These are phyloP conservation scores for Eristalinus sepulchralis DNA, from an alignment of 2,888 invertebrate genomes.

Conservation along the genomic window DNA sequence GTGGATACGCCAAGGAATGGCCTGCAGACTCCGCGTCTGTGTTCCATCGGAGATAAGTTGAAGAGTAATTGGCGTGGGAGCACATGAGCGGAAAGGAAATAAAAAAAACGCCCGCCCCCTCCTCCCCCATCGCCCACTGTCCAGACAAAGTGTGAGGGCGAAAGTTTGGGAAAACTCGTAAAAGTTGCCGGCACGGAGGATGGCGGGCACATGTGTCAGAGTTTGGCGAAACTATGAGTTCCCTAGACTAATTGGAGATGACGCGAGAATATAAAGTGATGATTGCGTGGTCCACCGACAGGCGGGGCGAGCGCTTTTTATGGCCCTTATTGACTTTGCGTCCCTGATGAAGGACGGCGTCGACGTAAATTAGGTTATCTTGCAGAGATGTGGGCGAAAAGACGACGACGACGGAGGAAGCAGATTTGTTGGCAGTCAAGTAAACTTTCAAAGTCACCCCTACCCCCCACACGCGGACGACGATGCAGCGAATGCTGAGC, in stretches of 20 bases:
- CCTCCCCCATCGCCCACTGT: neutral
- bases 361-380: neutral
- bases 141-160: neutral
- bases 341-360: neutral
- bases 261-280: neutral
- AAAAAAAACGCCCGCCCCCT: neutral
- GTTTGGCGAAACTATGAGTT: slow-evolving; percentile 1
- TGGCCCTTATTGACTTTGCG: neutral
- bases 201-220: slow-evolving; percentile 2
- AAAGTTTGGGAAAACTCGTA: slow-evolving; percentile 32
- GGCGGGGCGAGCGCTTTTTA: neutral
- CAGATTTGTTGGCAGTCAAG: neutral
- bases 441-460: neutral
- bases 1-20: slow-evolving; percentile 6
- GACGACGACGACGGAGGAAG: too few relatives aligned
- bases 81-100: neutral
- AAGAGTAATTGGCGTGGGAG: slow-evolving; percentile 20
- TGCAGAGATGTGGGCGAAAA: neutral
- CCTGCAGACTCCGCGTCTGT: slow-evolving; percentile 15
- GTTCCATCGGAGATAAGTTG: slow-evolving; percentile 4
- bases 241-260: slow-evolving; percentile 21
- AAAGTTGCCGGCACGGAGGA: slow-evolving; percentile 7
- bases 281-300: neutral
- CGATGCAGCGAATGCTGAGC: neutral
- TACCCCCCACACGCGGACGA: neutral